phyloP scores from a whole-genome alignment of 2,113 vertebrate species.

The Anarhynchus alexandrinus region DNA sequence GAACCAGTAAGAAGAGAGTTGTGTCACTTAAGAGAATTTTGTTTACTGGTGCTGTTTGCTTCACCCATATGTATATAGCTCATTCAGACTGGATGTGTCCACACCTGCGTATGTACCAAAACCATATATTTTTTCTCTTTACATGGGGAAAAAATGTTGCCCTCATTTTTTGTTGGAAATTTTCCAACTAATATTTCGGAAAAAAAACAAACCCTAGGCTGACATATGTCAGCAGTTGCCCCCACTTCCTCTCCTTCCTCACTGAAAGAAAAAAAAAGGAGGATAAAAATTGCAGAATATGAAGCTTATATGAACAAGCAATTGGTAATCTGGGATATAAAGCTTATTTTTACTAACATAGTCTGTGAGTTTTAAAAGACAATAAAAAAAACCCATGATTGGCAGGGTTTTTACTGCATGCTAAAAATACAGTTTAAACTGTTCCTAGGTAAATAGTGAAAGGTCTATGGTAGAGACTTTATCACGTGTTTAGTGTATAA shows the following conservation, averaged over 20 bases:
- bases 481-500: neutral
- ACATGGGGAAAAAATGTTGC: neutral
- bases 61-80: neutral
- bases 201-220: rapidly evolving
- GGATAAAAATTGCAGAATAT: neutral
- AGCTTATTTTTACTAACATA: neutral
- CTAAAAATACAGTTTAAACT: neutral
- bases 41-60: neutral
- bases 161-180: neutral
- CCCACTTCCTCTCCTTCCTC: neutral
- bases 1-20: neutral
- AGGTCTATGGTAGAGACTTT: neutral
- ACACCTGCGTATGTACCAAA: neutral
- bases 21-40: neutral
- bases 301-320: neutral
- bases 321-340: neutral
- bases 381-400: neutral
- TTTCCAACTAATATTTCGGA: neutral
- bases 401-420: neutral
- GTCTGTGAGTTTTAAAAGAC: neutral
- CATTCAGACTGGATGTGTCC: neutral
- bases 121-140: neutral
- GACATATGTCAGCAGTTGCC: neutral
- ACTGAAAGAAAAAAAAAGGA: neutral
- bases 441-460: neutral